A percentile compares a stretch with the other conserved stretches of the same genome.
phyloP scores from a whole-genome alignment of 2,113 vertebrate species.

The Erythrolamprus reginae region DNA sequence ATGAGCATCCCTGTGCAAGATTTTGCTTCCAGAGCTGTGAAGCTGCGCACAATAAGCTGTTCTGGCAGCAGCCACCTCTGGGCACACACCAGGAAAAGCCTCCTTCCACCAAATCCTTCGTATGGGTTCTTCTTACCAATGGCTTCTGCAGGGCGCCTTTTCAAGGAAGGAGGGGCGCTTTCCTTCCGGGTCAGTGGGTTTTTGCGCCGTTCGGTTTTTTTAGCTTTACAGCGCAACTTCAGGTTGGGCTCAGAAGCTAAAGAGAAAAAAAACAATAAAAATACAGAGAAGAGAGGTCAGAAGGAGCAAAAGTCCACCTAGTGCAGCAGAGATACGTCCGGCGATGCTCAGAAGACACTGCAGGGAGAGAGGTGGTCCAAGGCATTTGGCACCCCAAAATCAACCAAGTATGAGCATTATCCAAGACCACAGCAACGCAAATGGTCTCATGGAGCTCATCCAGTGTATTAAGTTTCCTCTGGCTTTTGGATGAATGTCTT shows the following conservation, averaged over 20 bases:
- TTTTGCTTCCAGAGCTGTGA: too few relatives aligned
- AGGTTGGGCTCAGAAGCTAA: slow-evolving; percentile 91
- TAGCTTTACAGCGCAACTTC: slow-evolving; percentile 87
- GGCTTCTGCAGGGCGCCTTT: slow-evolving; percentile 73
- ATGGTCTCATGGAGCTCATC: background rate
- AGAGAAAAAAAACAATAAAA: background rate
- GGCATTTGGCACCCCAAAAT: background rate
- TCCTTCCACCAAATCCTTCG: background rate
- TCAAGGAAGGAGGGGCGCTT: slow-evolving; percentile 82
- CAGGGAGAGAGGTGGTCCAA: background rate
- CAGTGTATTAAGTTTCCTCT: background rate
- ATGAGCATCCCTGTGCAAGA: too few relatives aligned
- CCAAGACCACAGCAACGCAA: background rate
- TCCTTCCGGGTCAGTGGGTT: slow-evolving; percentile 88
- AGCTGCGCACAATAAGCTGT: too few relatives aligned
- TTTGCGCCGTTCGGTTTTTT: slow-evolving; percentile 85
- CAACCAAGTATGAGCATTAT: background rate
- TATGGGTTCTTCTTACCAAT: slow-evolving; percentile 65
- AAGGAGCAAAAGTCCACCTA: background rate
- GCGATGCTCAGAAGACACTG: too few relatives aligned
- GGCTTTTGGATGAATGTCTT: background rate
- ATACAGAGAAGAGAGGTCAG: background rate
- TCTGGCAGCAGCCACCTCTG: too few relatives aligned
- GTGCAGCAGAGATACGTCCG: background rate
- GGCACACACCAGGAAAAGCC: background rate